Conservation (phyloP, 2,888 invertebrate genomes). For the Pollenia labialis region DNA sequence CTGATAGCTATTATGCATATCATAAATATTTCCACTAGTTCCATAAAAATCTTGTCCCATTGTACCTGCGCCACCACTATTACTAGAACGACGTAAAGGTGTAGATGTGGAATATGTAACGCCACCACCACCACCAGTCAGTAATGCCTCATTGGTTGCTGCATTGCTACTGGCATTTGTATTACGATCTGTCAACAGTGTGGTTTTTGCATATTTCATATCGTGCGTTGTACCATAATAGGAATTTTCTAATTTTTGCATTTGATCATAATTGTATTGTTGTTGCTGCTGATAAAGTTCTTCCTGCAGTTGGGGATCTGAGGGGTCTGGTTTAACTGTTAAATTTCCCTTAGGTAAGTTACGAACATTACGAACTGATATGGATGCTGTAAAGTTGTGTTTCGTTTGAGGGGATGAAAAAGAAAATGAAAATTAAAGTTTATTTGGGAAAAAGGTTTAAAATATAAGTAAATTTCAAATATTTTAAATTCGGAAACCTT, state of each 20-base stretch:
- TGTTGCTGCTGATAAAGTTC: constrained; percentile 56
- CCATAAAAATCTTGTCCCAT: constrained; percentile 56
- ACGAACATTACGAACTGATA: constrained; percentile 86
- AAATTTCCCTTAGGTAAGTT: constrained; percentile 83
- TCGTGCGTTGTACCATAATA: constrained; percentile 81
- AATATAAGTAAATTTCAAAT: constrained; percentile 4
- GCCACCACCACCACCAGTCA: constrained; percentile 68
- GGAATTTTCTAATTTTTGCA: constrained; percentile 81
- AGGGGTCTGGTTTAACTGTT: constrained; percentile 83
- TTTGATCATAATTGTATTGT: constrained; percentile 78
- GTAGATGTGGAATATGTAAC: constrained; percentile 77
- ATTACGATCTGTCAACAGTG: constrained; percentile 79
- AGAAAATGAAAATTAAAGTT: constrained; percentile 5
- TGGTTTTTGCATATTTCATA: constrained; percentile 83
- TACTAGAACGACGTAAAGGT: constrained; percentile 74
- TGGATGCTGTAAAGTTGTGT: constrained; percentile 87
- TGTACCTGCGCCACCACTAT: constrained; percentile 55
- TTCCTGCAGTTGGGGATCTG: constrained; percentile 76
- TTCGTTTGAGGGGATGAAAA: not conserved
- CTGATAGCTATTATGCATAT: constrained; percentile 73
- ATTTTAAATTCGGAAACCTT: not conserved
- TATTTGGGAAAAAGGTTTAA: constrained; percentile 3
- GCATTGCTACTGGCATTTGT: constrained; percentile 61
- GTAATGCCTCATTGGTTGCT: constrained; percentile 16
- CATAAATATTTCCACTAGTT: constrained; percentile 68